Evolutionary conservation across 2,797 vertebrate genomes (phyloP).

Genomic region (Halcyon badia): DNA sequence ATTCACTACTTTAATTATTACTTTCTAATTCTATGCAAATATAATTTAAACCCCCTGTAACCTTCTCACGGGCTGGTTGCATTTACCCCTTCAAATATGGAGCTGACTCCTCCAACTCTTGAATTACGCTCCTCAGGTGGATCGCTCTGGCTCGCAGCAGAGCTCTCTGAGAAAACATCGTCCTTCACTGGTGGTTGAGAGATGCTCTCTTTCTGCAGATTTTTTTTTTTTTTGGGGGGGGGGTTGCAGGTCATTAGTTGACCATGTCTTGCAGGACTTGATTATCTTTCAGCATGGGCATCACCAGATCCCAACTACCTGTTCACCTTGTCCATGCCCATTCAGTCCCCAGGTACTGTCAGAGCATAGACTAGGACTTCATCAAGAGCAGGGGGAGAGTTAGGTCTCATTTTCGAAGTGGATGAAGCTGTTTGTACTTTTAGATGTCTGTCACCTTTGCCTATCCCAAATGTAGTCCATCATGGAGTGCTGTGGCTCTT

Average conservation of each 20-base stretch:
- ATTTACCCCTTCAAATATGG: background rate
- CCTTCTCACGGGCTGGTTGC: background rate
- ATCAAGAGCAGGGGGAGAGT: background rate
- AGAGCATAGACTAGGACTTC: background rate
- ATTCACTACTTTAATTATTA: conserved; percentile 71
- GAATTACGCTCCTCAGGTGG: background rate
- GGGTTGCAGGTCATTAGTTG: background rate
- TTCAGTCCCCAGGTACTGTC: accelerated
- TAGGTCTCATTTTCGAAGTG: background rate
- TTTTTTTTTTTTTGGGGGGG: background rate
- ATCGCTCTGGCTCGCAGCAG: background rate
- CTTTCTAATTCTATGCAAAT: conserved; percentile 67
- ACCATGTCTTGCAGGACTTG: accelerated
- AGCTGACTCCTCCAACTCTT: background rate
- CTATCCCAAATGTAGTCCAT: accelerated
- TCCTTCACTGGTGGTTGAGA: background rate
- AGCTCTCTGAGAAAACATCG: background rate
- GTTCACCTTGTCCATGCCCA: background rate
- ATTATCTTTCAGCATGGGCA: background rate
- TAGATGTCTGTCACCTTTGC: background rate
- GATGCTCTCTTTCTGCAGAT: background rate
- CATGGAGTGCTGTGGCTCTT: background rate
- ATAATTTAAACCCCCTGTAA: background rate
- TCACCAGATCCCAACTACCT: background rate
- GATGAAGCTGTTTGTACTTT: background rate